These are phyloP conservation scores for Exocentrus adspersus DNA, from an alignment of 2,888 invertebrate genomes.

Conservation along the genomic window DNA sequence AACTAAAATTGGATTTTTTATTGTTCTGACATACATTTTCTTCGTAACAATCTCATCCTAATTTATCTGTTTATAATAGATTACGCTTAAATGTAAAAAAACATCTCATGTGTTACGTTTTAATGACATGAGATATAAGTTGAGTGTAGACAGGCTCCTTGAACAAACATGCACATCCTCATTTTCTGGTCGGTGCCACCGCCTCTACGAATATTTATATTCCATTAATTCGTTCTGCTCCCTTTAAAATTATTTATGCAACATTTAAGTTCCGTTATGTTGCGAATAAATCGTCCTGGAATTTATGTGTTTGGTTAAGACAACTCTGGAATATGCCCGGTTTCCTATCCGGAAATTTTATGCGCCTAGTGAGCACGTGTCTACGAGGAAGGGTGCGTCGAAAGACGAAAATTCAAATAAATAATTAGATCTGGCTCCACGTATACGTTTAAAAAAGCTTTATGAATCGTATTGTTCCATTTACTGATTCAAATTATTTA, in stretches of 20 bases:
- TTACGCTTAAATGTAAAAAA: constrained; percentile 2
- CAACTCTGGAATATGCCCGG: constrained; percentile 50
- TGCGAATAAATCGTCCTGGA: constrained; percentile 54
- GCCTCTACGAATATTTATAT: constrained; percentile 42
- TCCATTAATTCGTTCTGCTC: constrained; percentile 46
- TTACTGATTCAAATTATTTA: too few species aligned
- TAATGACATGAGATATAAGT: constrained; percentile 14
- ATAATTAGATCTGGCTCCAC: too few species aligned
- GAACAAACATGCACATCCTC: constrained; percentile 20
- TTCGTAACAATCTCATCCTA: too few species aligned
- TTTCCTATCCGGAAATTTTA: constrained; percentile 52
- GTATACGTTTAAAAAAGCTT: too few species aligned
- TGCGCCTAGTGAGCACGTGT: constrained; percentile 42
- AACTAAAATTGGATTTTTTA: too few species aligned
- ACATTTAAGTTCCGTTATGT: constrained; percentile 59
- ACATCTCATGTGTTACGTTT: constrained; percentile 1
- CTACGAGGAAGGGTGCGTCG: constrained; percentile 10
- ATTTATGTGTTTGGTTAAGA: constrained; percentile 53
- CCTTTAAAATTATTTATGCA: constrained; percentile 49
- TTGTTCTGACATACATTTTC: too few species aligned
- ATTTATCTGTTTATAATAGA: too few species aligned
- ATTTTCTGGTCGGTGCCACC: constrained; percentile 8
- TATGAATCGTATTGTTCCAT: too few species aligned
- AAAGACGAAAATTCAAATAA: neutral
- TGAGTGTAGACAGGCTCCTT: constrained; percentile 17